Evolutionary conservation across 2,113 vertebrate genomes (phyloP).

Genomic region (Piprites chloris): DNA sequence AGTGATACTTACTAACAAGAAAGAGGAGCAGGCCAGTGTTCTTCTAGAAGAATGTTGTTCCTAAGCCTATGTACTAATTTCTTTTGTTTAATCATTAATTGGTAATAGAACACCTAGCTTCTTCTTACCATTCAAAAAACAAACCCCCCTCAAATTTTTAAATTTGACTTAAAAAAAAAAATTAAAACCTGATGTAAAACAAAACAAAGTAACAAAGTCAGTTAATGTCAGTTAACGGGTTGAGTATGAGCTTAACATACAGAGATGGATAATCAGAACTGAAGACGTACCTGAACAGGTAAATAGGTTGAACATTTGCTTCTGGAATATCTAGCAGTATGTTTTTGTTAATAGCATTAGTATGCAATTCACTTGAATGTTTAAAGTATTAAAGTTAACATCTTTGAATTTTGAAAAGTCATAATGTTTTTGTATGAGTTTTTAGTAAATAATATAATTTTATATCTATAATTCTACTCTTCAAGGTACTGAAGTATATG

Average conservation of each 20-base stretch:
- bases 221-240: neutral
- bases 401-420: neutral
- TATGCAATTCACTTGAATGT: neutral
- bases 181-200: neutral
- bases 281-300: neutral
- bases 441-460: neutral
- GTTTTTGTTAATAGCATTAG: neutral
- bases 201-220: neutral
- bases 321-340: neutral
- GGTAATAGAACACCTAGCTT: neutral
- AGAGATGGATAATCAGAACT: neutral
- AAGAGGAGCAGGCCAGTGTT: neutral
- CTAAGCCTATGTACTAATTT: neutral
- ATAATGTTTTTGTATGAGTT: neutral
- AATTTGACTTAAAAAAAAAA: neutral
- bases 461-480: neutral
- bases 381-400: neutral
- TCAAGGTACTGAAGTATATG: neutral
- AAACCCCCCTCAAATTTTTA: neutral
- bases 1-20: neutral
- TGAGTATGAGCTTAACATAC: neutral
- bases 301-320: neutral
- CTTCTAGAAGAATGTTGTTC: neutral
- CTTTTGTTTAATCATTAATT: neutral
- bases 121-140: neutral